A percentile compares a stretch with the other conserved stretches of the same genome.
These are phyloP conservation scores for Ascaphus truei DNA, from an alignment of 2,113 vertebrate genomes.

Conservation along the genomic window DNA sequence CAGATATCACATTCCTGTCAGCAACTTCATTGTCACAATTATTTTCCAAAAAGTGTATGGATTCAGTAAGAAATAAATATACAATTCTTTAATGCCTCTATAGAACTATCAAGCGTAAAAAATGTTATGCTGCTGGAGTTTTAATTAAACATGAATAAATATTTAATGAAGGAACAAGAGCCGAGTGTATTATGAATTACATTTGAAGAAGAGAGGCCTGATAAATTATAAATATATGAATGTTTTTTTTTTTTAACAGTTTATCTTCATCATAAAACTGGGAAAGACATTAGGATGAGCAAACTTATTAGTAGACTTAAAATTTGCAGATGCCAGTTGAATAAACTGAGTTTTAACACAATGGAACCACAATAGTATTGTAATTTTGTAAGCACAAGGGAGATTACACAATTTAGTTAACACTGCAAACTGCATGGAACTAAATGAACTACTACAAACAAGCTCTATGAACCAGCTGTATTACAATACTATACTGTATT, in stretches of 20 bases:
- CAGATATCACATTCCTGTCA: no score
- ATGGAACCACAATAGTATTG: neutral
- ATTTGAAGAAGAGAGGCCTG: slow-evolving; percentile 3
- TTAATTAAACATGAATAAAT: slow-evolving; percentile 38
- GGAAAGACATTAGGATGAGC: neutral
- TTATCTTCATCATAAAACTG: neutral
- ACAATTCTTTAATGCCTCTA: no score
- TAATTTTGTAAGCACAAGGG: neutral
- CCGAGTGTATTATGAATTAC: slow-evolving; percentile 39
- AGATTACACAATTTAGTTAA: neutral
- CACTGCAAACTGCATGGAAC: neutral
- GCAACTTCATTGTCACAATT: no score
- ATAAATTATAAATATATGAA: slow-evolving; percentile 25
- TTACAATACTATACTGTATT: no score
- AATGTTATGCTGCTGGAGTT: neutral
- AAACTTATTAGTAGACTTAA: neutral
- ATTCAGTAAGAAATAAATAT: no score
- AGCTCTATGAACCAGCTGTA: neutral
- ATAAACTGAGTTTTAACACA: neutral
- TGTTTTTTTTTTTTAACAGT: neutral
- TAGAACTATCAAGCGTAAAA: neutral
- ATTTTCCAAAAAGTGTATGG: no score
- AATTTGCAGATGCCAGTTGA: neutral
- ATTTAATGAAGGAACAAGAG: slow-evolving; percentile 43
- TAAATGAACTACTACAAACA: neutral